Base-by-base conservation (phyloP, 2,797 vertebrate species). In the Paedocypris micromegethes region DNA sequence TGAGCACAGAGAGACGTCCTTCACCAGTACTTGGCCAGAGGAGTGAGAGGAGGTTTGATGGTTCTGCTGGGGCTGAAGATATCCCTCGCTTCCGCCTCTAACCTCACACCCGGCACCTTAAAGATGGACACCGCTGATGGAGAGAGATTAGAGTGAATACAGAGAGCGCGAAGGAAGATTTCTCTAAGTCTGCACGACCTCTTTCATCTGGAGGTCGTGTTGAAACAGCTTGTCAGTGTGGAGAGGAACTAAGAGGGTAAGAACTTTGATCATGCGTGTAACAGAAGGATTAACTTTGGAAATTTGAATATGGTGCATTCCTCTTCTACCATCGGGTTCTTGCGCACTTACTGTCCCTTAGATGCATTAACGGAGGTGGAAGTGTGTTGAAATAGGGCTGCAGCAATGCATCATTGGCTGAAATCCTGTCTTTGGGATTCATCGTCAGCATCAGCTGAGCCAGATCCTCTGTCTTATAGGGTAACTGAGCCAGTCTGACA, bases 21-120 rank as follows among this genome's bases (percentile, higher is more conserved):
- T 90, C 84, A 89, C 86, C 88, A 88, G 76, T 71, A 82, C 53
- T 82, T 87, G 58, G 78, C 59, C 3, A 74, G 6, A 3, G 80
- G 78, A 61, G 83, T 77, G 46, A 86, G 73, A 3, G 81, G 77
- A 0, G 79, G 66, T 70, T 67, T 83, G 56, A 73, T 45, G 65
- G 83, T 87, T 65, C 2, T 46, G 9, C 86, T 85, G 0, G 91
- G 89, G 76, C 83, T 84, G 66, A 90, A 89, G 56, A 91, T 82
- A 79, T 94, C 92, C 79, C 88, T 88, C 68, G 86, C 86, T 85
- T 96, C 93, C 6, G 88, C 81, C 80, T 94, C 91, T 72, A 98
- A 82, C 61, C 73, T 83, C 63, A 93, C 83, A 37, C 91, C 93
- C 0, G 94, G 90, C 62, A 96, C 91, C 65, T 89, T 91, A 75